phyloP scores from a whole-genome alignment of 2,113 vertebrate genomes.

The Suncus etruscus region DNA sequence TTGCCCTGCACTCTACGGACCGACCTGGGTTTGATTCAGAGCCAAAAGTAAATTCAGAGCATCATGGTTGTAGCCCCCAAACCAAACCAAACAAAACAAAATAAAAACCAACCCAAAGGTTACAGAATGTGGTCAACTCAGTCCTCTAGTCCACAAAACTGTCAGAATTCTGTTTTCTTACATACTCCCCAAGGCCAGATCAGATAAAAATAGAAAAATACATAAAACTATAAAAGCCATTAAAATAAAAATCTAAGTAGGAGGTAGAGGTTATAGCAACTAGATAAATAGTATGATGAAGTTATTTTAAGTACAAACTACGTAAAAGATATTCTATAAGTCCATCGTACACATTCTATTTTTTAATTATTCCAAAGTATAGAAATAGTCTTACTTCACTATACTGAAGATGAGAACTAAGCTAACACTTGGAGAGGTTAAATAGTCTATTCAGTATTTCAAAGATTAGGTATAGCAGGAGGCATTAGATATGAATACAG shows the following conservation, averaged over 20 bases:
- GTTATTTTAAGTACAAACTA: not conserved
- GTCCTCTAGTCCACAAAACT: not conserved
- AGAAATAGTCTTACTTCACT: not conserved
- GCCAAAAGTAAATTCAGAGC: too few species aligned
- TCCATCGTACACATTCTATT: not conserved
- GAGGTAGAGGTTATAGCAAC: not conserved
- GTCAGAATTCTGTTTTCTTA: not conserved
- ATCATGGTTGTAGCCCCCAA: too few species aligned
- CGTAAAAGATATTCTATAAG: not conserved
- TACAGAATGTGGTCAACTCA: not conserved
- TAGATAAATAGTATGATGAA: slow-evolving; percentile 11
- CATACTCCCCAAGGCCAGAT: not conserved
- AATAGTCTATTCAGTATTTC: not conserved
- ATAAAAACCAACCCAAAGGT: not conserved
- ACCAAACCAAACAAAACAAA: too few species aligned
- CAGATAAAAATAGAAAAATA: not conserved
- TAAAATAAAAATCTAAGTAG: not conserved
- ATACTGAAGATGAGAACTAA: slow-evolving; percentile 36
- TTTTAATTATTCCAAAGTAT: slow-evolving; percentile 37
- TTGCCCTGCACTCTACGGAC: too few species aligned
- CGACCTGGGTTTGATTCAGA: too few species aligned
- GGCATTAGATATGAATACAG: not conserved
- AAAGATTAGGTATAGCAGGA: not conserved
- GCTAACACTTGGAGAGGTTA: not conserved
- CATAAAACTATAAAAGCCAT: not conserved